Base-by-base conservation (phyloP, 2,113 vertebrate genomes). In the Solea solea region DNA sequence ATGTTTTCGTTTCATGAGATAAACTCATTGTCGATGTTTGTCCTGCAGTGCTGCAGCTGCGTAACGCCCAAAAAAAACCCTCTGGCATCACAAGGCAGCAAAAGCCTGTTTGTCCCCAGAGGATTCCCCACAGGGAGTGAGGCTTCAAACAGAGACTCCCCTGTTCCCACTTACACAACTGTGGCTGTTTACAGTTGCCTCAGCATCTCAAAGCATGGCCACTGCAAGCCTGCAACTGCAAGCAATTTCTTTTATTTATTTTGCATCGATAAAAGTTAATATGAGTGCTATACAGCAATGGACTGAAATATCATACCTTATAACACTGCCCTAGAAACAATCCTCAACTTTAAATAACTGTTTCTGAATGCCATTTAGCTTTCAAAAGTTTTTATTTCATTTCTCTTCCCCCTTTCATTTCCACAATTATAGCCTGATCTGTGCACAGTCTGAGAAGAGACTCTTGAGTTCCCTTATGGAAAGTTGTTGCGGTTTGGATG, bases 81-180 rank as follows among this genome's bases (percentile, higher is more conserved):
- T 68, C 40, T 75, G 74, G 58, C 50, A 76, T 90, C 84, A 88
- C 80, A 80, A 81, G 87, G 56, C 64, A 71, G 7, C 85, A 80
- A 66, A 58, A 54, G 76, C 45, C 62, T 80, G 68, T 76, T 74
- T 63, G 51, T 51, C 21, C 77, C 25, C 16, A 3, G 49, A 78
- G 72, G 76, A 76, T 79, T 82, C 76, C 61, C 77, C 61, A 49
- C 27, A 80, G 76, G 72, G 55, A 67, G 12, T 4, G 1, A 0
- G 65, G 11, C 50, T 69, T 52, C 75, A 76, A 48, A 89, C 86
- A 87, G 66, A 88, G 81, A 41, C 60, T 39, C 1, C 9, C 51
- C 76, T 85, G 83, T 87, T 71, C 74, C 56, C 15, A 50, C 27
- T 74, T 73, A 41, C 59, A 81, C 55, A 82, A 70, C 39, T 3